Percentiles rank a stretch among this genome's conserved stretches.
Evolutionary conservation across 2,888 invertebrate genomes (phyloP).

Genomic region (Lepidocyrtinus sp.): DNA sequence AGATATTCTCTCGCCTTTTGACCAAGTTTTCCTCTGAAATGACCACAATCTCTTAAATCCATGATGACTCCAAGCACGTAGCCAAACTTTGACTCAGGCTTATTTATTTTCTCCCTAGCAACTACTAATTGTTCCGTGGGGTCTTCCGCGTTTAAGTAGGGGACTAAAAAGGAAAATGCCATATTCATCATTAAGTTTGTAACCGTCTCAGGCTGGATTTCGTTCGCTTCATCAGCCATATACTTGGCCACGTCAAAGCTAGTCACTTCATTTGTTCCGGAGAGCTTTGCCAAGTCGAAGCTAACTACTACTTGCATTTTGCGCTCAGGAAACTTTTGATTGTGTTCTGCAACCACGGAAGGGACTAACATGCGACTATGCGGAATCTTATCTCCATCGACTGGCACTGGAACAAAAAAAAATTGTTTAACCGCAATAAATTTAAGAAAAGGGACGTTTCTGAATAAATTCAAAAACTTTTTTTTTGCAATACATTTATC

Average conservation of each 20-base stretch:
- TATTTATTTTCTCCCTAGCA: constrained; percentile 14
- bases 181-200: constrained; percentile 31
- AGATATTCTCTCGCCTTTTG: constrained; percentile 26
- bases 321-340: background rate
- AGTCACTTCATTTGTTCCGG: background rate
- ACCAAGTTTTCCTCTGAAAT: constrained; percentile 22
- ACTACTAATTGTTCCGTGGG: constrained; percentile 10
- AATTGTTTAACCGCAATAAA: background rate
- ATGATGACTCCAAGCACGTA: constrained; percentile 19
- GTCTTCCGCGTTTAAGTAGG: background rate
- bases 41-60: constrained; percentile 32
- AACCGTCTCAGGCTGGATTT: constrained; percentile 27
- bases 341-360: constrained; percentile 17
- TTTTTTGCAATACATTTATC: constrained; percentile 1
- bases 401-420: background rate
- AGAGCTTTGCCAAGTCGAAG: constrained; percentile 13
- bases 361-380: constrained; percentile 19
- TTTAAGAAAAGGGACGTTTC: background rate
- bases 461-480: background rate
- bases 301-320: constrained; percentile 20
- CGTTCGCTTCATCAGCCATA: constrained; percentile 31
- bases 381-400: background rate
- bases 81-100: background rate
- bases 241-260: constrained; percentile 39
- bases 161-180: background rate